Evolutionary conservation across 2,113 vertebrate genomes (phyloP).

Genomic region (Leptosomus discolor): DNA sequence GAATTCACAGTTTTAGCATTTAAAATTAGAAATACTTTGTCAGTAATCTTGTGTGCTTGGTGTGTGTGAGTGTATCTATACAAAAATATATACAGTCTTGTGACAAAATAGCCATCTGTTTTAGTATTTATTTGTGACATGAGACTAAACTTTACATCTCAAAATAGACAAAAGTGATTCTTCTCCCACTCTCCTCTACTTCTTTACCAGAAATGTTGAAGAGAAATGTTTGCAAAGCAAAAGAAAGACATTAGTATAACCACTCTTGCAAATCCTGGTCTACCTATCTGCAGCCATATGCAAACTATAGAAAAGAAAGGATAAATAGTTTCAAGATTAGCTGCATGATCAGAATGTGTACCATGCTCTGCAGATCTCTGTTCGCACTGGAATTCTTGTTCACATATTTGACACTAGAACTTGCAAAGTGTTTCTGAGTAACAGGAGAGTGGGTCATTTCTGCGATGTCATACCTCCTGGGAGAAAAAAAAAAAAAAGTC

Average conservation of each 20-base stretch:
- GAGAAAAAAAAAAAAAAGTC: not conserved
- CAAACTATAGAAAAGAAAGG: not conserved
- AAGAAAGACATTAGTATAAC: not conserved
- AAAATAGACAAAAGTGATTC: not conserved
- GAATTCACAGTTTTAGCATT: not conserved
- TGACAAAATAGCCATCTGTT: conserved; percentile 31
- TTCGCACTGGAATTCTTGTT: not conserved
- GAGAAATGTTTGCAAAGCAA: not conserved
- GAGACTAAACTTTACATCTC: conserved; percentile 6
- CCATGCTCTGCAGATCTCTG: not conserved
- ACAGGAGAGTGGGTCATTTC: not conserved
- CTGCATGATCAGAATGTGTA: not conserved
- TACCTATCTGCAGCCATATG: not conserved
- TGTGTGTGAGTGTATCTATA: not conserved
- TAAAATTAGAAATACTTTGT: conserved; percentile 10
- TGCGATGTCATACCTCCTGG: not conserved
- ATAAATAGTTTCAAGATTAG: not conserved
- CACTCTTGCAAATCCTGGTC: not conserved
- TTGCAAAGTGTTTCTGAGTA: not conserved
- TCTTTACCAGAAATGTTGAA: not conserved
- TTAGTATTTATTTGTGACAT: conserved; percentile 16
- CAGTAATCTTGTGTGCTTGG: not conserved
- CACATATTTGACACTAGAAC: not conserved
- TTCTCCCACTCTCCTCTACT: not conserved
- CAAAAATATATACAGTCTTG: not conserved